Base-by-base conservation (phyloP, 2,797 vertebrate genomes). In the Acropternis orthonyx region DNA sequence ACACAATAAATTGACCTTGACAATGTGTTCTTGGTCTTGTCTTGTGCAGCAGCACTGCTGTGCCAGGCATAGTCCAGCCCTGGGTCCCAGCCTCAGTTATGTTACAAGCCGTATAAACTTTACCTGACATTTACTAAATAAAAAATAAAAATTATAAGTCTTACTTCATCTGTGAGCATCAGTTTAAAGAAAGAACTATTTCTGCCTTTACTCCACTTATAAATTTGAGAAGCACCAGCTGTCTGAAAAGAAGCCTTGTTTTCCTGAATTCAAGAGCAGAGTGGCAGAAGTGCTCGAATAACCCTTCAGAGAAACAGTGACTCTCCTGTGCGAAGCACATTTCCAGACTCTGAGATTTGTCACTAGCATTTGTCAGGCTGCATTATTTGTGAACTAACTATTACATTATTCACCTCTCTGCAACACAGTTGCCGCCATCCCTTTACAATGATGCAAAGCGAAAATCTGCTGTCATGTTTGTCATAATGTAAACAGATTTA, bases 391-490 rank as follows among this genome's bases (percentile, higher is more conserved):
- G 68, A 56, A 55, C 52, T 84, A 73, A 73, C 73, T 89, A 67
- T 66, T 82, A 79, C 43, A 56, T 96, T 93, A 91, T 88, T 89
- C 91, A 90, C 75, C 28, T 63, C 71, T 89, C 52, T 93, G 80
- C 65, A 88, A 63, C 88, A 72, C 39, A 85, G 77, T 69, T 92
- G 85, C 65, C 39, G 22, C 56, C 30, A 44, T 75, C 28, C 48
- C 28, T 94, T 88, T 85, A 73, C 52, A 80, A 27, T 80, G 74
- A 96, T 59, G 44, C 74, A 92, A 96, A 90, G 63, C 88, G 92
- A 96, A 96, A 96, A 92, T n/a, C 16, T 52, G 21, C 49, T 94
- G 81, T 88, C 67, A 46, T 54, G 46, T 92, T 72, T 95, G 71
- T 83, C 63, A 80, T 78, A 73, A 73, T 4, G 9, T 88, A 82